Conservation (phyloP, 2,888 invertebrate species). For the Sphaerophoria taeniata region DNA sequence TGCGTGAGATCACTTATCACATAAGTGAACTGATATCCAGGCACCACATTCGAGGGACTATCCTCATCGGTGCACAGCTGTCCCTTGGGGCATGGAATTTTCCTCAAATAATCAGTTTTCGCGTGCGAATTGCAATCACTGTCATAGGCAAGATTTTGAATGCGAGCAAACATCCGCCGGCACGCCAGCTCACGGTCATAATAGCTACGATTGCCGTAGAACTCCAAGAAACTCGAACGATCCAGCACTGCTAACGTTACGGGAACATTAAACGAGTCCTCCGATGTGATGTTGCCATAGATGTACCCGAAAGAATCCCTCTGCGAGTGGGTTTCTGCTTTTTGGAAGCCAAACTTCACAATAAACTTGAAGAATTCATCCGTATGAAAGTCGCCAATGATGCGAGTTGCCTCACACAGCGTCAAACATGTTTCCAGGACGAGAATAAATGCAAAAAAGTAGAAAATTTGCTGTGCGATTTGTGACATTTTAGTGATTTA, state of each 20-base stretch:
- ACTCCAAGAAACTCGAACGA: slow-evolving; percentile 93
- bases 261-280: slow-evolving; percentile 86
- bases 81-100: slow-evolving; percentile 91
- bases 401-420: slow-evolving; percentile 83
- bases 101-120: slow-evolving; percentile 88
- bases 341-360: slow-evolving; percentile 98
- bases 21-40: slow-evolving; percentile 96
- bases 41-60: slow-evolving; percentile 91
- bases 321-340: slow-evolving; percentile 93
- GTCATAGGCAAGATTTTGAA: slow-evolving; percentile 93
- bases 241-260: slow-evolving; percentile 96
- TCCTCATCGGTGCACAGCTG: slow-evolving; percentile 94
- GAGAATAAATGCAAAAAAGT: slow-evolving; percentile 64
- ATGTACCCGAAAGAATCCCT: slow-evolving; percentile 96
- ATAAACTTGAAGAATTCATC: slow-evolving; percentile 95
- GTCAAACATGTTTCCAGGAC: slow-evolving; percentile 59
- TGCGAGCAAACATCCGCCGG: slow-evolving; percentile 92
- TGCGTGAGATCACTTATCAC: slow-evolving; percentile 94
- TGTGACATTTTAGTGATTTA: slow-evolving; percentile 55
- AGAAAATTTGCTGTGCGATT: slow-evolving; percentile 66
- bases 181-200: slow-evolving; percentile 90
- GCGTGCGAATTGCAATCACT: slow-evolving; percentile 88
- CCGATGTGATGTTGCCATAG: slow-evolving; percentile 96
- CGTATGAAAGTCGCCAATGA: slow-evolving; percentile 87
- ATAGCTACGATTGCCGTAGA: slow-evolving; percentile 90